phyloP scores from a whole-genome alignment of 2,888 invertebrate species.

The Spodoptera picta region DNA sequence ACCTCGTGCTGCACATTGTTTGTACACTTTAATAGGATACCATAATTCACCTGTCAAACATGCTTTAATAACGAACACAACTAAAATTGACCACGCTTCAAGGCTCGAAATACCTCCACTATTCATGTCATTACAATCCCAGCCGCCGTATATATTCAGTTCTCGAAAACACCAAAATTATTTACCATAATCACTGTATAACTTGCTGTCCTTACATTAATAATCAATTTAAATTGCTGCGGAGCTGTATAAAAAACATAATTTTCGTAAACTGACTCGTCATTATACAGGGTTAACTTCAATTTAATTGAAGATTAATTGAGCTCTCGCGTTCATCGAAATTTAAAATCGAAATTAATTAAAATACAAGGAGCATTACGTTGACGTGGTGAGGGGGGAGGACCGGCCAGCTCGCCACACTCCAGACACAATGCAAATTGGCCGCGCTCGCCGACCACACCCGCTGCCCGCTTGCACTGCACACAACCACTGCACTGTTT shows the following conservation, averaged over 20 bases:
- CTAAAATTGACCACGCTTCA: slow-evolving; percentile 51
- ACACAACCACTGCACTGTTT: slow-evolving; percentile 52
- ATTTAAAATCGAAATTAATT: slow-evolving; percentile 52
- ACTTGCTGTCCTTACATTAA: slow-evolving; percentile 42
- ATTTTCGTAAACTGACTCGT: slow-evolving; percentile 46
- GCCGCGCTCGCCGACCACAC: slow-evolving; percentile 42
- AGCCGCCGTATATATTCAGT: slow-evolving; percentile 34
- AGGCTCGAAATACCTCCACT: slow-evolving; percentile 41
- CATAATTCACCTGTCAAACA: slow-evolving; percentile 56
- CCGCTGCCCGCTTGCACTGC: slow-evolving; percentile 46
- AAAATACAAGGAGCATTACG: slow-evolving; percentile 50
- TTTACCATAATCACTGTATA: slow-evolving; percentile 40
- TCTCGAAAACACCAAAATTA: slow-evolving; percentile 34
- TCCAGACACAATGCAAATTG: slow-evolving; percentile 62
- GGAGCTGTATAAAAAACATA: slow-evolving; percentile 27
- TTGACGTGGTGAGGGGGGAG: slow-evolving; percentile 40
- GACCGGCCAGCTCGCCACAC: slow-evolving; percentile 37
- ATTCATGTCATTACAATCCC: slow-evolving; percentile 32
- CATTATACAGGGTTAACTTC: slow-evolving; percentile 46
- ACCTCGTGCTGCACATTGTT: slow-evolving; percentile 54
- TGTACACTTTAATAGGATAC: slow-evolving; percentile 54
- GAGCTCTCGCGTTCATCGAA: slow-evolving; percentile 41
- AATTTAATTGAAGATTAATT: slow-evolving; percentile 56
- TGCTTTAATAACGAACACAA: slow-evolving; percentile 48
- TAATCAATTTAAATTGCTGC: slow-evolving; percentile 47